Percentiles rank a stretch among this genome's conserved stretches.
phyloP scores from a whole-genome alignment of 1,140 invertebrate species.

The Trachymyrmex cornetzi region DNA sequence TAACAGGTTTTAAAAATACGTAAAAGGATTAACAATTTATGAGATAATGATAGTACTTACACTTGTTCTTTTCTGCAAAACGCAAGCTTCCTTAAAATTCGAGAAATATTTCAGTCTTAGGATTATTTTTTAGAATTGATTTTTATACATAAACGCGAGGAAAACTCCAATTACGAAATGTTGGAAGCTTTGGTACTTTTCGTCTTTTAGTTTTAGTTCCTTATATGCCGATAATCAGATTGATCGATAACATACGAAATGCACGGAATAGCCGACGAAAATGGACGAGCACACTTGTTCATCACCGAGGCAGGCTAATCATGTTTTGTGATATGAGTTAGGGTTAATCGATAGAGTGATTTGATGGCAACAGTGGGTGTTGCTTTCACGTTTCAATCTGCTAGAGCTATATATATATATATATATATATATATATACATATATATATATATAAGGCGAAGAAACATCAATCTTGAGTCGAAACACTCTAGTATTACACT shows the following conservation, averaged over 20 bases:
- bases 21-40: neutral
- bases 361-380: neutral
- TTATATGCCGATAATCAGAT: slow-evolving; percentile 4
- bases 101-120: neutral
- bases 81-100: neutral
- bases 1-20: neutral
- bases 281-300: slow-evolving; percentile 9
- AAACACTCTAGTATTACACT: slow-evolving; percentile 48
- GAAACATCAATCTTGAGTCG: slow-evolving; percentile 76
- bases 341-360: slow-evolving; percentile 66
- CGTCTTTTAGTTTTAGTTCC: neutral
- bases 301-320: slow-evolving; percentile 51
- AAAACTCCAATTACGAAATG: slow-evolving; percentile 57
- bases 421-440: neutral
- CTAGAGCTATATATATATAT: slow-evolving; percentile 22
- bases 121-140: slow-evolving; percentile 12
- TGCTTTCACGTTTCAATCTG: slow-evolving; percentile 54
- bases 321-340: slow-evolving; percentile 71
- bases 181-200: slow-evolving; percentile 37
- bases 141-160: neutral
- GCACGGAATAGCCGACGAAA: slow-evolving; percentile 27
- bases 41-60: neutral
- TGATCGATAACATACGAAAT: slow-evolving; percentile 73
- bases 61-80: neutral
- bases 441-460: neutral